phyloP scores from a whole-genome alignment of 2,888 invertebrate species.

The Lordiphosa andalusiaca region DNA sequence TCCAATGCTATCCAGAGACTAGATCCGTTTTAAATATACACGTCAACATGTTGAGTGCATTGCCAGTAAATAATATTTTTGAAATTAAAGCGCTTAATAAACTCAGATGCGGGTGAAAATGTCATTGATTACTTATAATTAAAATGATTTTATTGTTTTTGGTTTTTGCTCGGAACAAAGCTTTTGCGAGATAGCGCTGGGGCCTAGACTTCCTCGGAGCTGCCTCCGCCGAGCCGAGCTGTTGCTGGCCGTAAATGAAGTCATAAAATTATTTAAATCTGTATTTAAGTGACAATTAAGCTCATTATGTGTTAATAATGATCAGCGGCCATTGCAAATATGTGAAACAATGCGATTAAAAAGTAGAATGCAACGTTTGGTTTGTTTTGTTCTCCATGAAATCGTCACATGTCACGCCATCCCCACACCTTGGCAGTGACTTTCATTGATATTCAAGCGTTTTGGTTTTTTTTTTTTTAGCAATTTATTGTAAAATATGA shows the following conservation, averaged over 20 bases:
- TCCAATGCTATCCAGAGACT: no score
- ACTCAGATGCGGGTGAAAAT: constrained; percentile 48
- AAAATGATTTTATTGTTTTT: constrained; percentile 29
- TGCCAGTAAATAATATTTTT: constrained; percentile 26
- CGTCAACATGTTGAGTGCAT: constrained; percentile 8
- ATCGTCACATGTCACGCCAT: constrained; percentile 10
- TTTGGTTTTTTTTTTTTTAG: no score
- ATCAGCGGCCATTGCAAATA: constrained; percentile 52
- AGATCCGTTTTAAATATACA: constrained; percentile 17
- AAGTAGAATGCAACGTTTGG: no score
- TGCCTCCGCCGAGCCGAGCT: constrained; percentile 8
- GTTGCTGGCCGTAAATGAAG: constrained; percentile 48
- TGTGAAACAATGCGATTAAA: no score
- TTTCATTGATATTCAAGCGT: no score
- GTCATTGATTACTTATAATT: constrained; percentile 50
- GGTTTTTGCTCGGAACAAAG: constrained; percentile 8
- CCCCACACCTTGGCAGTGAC: constrained; percentile 10
- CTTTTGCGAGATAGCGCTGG: constrained; percentile 30
- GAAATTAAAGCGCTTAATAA: constrained; percentile 46
- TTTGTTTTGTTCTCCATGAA: no score
- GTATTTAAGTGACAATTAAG: constrained; percentile 68
- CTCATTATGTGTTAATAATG: constrained; percentile 50
- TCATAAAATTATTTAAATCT: constrained; percentile 69
- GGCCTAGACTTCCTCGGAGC: constrained; percentile 11
- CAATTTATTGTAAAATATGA: no score